Base-by-base conservation (phyloP, 2,888 invertebrate genomes). In the Orthonychiurus folsomi region DNA sequence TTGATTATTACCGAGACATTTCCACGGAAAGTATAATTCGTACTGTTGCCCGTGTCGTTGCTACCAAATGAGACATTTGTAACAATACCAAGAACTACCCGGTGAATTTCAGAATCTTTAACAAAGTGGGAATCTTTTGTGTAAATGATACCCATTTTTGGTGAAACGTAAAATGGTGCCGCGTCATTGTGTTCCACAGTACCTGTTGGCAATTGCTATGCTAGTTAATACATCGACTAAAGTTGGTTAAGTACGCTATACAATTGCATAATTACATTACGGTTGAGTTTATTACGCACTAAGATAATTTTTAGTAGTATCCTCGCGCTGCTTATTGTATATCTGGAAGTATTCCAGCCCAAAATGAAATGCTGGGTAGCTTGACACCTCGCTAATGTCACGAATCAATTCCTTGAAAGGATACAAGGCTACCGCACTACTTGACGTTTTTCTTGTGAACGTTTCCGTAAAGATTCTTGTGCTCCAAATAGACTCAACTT, bases 331-430 rank as follows among this genome's bases (percentile, higher is more conserved):
- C 15, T 37, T 5, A 37, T 37, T 37, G 9, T 9, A 37, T 15
- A 37, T 15, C 15, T 37, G 37, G 15, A 9, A 37, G 37, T 37
- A 9, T 37, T 37, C 37, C 15, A 37, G 5, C 5, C 9, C 15
- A 15, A 37, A 37, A 9, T 37, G 58, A 21, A 67, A 28, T 12
- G 48, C 63, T 21, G 62, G 28, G 1, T 64, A 57, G 1, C 53
- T 12, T n/a, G 21, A 2, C 23, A 56, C 2, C 23, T 69, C 66
- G 54, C 67, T 66, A 21, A 61, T 56, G 56, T 69, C 69, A 27
- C 61, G 26, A n/a, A 69, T 25, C n/a, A 69, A 28, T 48, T 66
- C 66, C n/a, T 65, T 65, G 56, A 67, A 69, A 0, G 67, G 65
- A 28, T 63, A 64, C 52, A 69, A 28, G n/a, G 67, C 65, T 1